Base-by-base conservation (phyloP, 2,797 vertebrate species). In the Aulostomus chinensis region DNA sequence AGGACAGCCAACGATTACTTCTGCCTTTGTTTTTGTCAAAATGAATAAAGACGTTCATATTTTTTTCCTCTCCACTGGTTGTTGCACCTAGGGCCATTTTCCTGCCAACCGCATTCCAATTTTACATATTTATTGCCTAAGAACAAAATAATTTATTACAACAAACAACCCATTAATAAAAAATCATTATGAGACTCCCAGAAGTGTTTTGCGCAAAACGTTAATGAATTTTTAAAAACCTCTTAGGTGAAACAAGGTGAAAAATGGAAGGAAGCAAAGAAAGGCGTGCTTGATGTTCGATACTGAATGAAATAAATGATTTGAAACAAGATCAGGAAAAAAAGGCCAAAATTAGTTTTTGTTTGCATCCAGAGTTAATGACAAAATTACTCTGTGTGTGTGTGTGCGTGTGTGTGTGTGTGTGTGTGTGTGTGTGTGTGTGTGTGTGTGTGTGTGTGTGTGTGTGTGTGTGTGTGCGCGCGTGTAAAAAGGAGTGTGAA, bases 111-210 rank as follows among this genome's bases (percentile, higher is more conserved):
- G 43, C 30, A 31, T 53, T 48, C 13, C 55, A 68, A 50, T 61
- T 77, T 76, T 63, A 65, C 76, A 77, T 82, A 78, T 83, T 78
- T 54, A 46, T 61, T 39, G 76, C 84, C 82, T 58, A 66, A 80
- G 76, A 75, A 64, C 70, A 79, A 80, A 79, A 78, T 78, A 34
- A 85, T 86, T 82, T 85, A 83, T 84, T 71, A 78, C 55, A 73
- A 79, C 81, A 87, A 91, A 90, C 76, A 88, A 75, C 64, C 76
- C 81, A 88, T 91, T 90, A 87, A 87, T 87, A 91, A 84, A 50
- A 84, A 90, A 87, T 88, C 81, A 84, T 81, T 86, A 61, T 61
- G 50, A 83, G 56, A 52, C 62, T 88, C 85, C 77, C 80, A 76
- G 77, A 76, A 61, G 77, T 78, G 76, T 79, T 88, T 82, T 75